phyloP scores from a whole-genome alignment of 2,113 vertebrate genomes.

The Heloderma charlesbogerti region DNA sequence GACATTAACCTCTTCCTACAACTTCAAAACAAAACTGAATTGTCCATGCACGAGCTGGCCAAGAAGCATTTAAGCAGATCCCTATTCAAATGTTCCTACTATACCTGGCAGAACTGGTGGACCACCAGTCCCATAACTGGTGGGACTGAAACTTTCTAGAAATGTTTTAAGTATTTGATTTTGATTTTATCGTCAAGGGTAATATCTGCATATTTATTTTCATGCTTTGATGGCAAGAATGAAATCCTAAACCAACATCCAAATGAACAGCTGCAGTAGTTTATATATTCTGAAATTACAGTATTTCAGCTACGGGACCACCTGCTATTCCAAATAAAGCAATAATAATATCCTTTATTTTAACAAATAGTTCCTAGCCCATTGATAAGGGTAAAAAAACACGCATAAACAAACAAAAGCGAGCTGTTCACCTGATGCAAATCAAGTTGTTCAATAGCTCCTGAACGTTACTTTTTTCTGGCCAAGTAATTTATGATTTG shows the following conservation, averaged over 20 bases:
- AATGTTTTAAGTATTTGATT: constrained; percentile 49
- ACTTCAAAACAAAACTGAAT: constrained; percentile 45
- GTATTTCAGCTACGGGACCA: constrained; percentile 76
- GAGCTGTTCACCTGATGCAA: constrained; percentile 72
- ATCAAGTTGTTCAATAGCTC: constrained; percentile 65
- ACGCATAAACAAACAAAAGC: too few species aligned
- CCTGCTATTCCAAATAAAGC: constrained; percentile 78
- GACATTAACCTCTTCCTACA: constrained; percentile 37
- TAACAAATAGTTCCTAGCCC: constrained; percentile 76
- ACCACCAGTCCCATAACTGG: constrained; percentile 22
- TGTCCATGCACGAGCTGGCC: constrained; percentile 37
- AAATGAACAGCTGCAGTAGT: constrained; percentile 83
- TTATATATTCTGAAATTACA: constrained; percentile 74
- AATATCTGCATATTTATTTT: constrained; percentile 75
- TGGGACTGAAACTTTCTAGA: constrained; percentile 47
- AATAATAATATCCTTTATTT: constrained; percentile 77
- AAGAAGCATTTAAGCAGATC: constrained; percentile 52
- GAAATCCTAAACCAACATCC: constrained; percentile 75
- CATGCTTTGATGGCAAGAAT: constrained; percentile 77
- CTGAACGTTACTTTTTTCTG: constrained; percentile 46
- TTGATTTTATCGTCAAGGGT: constrained; percentile 45
- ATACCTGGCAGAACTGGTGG: constrained; percentile 28
- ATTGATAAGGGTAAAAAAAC: constrained; percentile 65
- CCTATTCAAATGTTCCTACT: constrained; percentile 25
- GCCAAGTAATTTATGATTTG: constrained; percentile 58